phyloP scores from a whole-genome alignment of 2,888 invertebrate genomes.

The Lithophane leautieri region DNA sequence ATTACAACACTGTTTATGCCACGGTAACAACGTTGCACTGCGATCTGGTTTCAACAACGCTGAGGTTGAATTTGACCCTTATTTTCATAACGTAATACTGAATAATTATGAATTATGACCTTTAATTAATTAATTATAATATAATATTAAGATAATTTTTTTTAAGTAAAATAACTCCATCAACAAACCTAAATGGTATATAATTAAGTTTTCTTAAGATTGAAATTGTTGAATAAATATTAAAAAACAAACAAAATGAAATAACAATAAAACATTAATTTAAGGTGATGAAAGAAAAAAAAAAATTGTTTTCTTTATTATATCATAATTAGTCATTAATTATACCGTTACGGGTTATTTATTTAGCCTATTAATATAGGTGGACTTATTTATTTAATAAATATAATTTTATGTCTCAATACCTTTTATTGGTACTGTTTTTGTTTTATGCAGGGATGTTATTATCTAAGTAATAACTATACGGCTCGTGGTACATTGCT shows the following conservation, averaged over 20 bases:
- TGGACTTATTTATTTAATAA: neutral
- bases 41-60: neutral
- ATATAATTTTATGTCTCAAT: too few species aligned
- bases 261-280: conserved; percentile 12
- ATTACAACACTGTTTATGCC: neutral
- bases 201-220: conserved; percentile 15
- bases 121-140: too few species aligned
- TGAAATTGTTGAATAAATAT: conserved; percentile 8
- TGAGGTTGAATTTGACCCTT: neutral
- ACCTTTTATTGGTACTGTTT: neutral
- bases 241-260: conserved; percentile 2
- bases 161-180: neutral
- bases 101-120: too few species aligned
- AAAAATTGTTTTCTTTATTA: neutral
- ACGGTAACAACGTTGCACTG: too few species aligned
- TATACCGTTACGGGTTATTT: neutral
- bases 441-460: neutral
- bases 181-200: neutral
- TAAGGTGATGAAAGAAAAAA: too few species aligned
- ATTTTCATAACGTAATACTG: neutral
- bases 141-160: too few species aligned
- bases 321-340: neutral
- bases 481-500: neutral
- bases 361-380: neutral
- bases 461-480: neutral